Percentiles rank a stretch among this genome's conserved stretches.
phyloP scores from a whole-genome alignment of 2,113 vertebrate species.

The Amblyornis subalaris region DNA sequence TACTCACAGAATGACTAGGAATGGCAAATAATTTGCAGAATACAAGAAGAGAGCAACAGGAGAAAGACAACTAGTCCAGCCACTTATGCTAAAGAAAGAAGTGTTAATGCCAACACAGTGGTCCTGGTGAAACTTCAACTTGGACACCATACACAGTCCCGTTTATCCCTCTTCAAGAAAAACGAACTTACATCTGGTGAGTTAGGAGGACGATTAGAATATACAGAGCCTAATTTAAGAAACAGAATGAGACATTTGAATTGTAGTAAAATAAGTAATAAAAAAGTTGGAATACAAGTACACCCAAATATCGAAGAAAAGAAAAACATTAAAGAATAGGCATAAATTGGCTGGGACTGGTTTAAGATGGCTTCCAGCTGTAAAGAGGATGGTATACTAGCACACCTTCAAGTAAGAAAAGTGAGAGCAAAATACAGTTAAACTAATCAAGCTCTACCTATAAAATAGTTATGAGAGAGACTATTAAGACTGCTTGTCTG shows the following conservation, averaged over 20 bases:
- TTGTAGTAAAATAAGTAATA: not conserved
- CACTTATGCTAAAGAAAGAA: not conserved
- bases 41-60: not conserved
- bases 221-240: not conserved
- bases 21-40: not conserved
- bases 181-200: not conserved
- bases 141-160: not conserved
- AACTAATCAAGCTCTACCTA: not conserved
- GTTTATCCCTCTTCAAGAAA: not conserved
- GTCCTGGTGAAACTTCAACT: not conserved
- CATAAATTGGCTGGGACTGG: not conserved
- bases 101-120: rapidly evolving
- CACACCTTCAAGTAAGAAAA: not conserved
- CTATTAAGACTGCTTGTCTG: not conserved
- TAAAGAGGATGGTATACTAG: not conserved
- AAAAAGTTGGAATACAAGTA: not conserved
- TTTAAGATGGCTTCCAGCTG: not conserved
- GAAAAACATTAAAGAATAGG: not conserved
- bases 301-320: not conserved
- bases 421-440: not conserved
- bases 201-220: not conserved
- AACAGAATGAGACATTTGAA: not conserved
- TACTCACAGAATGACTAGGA: not conserved
- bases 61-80: not conserved
- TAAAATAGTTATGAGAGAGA: not conserved